Evolutionary conservation across 1,140 invertebrate genomes (phyloP), one percentile per base, ranked within the genome.

Genomic region (Antheraea mylitta): DNA sequence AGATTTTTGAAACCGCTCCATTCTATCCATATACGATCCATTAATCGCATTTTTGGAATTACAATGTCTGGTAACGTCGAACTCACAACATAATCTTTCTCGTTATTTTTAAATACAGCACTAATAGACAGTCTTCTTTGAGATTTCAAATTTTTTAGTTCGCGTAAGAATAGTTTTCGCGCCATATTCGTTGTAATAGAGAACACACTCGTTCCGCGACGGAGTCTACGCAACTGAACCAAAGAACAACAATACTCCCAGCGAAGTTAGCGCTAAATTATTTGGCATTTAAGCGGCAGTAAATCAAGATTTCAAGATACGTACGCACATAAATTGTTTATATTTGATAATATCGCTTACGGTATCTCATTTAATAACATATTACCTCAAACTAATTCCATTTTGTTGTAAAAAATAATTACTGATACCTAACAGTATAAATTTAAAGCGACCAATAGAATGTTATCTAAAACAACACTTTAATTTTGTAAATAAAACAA

Each of bases 121-220:
- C 80, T 85, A 1, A 64, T 62, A 0, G 83, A 83, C 0, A 85
- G 67, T 70, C 78, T 82, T 61, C 85, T 81, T 59, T 85, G 68
- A 59, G 79, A 81, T 75, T 85, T 88, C 30, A 86, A 72, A 18
- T 80, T 80, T 81, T 80, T 83, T 18, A 87, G 70, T 83, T 85
- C 81, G 66, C 82, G 84, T 70, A 82, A 74, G 9, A 83, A 69
- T 6, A 85, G 36, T 83, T 82, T 87, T 74, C 81, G 85, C 78
- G 83, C 78, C 72, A 87, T 79, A 64, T 70, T 69, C 66, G 65
- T 59, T 5, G 75, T 64, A 70, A 77, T 77, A 18, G 66, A 75
- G 80, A 80, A 83, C 77, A 85, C 76, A 48, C 18, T 2, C 18
- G 9, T 53, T 13, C 16, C 45, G 5, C 45, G 45, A 13, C 45